Evolutionary conservation across 1,140 invertebrate genomes (phyloP).

Genomic region (Myzus persicae): DNA sequence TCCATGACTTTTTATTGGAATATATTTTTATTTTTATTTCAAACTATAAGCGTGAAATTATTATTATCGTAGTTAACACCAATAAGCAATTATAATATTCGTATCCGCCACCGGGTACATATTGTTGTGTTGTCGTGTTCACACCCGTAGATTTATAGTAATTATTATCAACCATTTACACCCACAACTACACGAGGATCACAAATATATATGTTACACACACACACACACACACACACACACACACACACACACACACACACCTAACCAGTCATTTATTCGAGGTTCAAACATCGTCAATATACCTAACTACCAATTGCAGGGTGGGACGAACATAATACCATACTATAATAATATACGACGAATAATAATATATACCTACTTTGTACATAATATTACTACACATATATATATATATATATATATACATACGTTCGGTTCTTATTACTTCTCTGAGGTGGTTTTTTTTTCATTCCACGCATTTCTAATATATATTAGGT

Average conservation of each 20-base stretch:
- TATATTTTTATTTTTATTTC: neutral
- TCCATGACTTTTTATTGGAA: neutral
- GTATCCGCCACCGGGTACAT: neutral
- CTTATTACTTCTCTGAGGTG: neutral
- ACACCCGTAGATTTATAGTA: constrained; percentile 3
- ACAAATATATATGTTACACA: neutral
- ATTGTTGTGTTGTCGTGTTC: neutral
- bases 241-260: neutral
- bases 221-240: neutral
- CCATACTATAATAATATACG: neutral
- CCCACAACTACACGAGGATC: neutral
- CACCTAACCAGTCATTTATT: neutral
- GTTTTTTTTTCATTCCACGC: neutral
- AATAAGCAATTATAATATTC: neutral
- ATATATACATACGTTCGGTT: neutral
- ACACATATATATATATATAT: neutral
- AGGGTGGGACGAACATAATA: neutral
- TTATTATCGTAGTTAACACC: neutral
- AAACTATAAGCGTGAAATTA: neutral
- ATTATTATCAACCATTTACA: constrained; percentile 21
- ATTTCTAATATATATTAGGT: neutral
- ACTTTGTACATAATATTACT: neutral
- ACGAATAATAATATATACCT: neutral
- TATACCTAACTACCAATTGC: neutral
- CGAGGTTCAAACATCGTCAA: neutral